These are phyloP conservation scores for Callospermophilus lateralis DNA, from an alignment of 2,113 vertebrate species.

Conservation along the genomic window DNA sequence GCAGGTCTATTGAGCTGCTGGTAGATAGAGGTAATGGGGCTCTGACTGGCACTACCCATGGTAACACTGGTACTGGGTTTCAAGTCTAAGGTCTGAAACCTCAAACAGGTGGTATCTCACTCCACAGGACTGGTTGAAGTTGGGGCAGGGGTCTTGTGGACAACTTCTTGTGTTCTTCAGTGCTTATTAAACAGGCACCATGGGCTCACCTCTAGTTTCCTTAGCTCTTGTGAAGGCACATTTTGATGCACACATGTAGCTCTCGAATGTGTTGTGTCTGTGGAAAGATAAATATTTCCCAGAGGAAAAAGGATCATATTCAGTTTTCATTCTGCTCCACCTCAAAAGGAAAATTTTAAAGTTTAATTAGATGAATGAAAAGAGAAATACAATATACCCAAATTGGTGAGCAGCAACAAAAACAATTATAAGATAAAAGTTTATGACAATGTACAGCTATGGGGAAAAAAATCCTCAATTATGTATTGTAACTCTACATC, in stretches of 20 bases:
- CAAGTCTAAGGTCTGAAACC: background rate
- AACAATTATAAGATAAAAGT: background rate
- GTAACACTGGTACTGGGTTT: background rate
- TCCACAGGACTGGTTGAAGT: background rate
- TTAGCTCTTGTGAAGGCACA: background rate
- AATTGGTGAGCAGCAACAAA: background rate
- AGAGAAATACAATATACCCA: background rate
- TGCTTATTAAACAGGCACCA: background rate
- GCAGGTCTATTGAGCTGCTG: background rate
- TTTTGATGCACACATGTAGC: background rate
- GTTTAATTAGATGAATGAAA: background rate
- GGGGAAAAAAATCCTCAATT: too few relatives aligned
- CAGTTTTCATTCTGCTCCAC: too few relatives aligned
- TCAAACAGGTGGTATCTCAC: background rate
- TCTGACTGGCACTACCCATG: background rate
- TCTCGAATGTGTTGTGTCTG: background rate
- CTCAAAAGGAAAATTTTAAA: too few relatives aligned
- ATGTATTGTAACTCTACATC: too few relatives aligned
- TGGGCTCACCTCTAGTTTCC: background rate
- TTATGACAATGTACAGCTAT: background rate
- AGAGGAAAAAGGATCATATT: too few relatives aligned
- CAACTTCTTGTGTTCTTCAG: too few relatives aligned
- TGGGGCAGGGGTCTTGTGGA: background rate
- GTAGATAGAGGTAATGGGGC: background rate
- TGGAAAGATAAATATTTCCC: background rate